phyloP scores from a whole-genome alignment of 2,888 invertebrate species.

The Scrobipalpa atriplicella region DNA sequence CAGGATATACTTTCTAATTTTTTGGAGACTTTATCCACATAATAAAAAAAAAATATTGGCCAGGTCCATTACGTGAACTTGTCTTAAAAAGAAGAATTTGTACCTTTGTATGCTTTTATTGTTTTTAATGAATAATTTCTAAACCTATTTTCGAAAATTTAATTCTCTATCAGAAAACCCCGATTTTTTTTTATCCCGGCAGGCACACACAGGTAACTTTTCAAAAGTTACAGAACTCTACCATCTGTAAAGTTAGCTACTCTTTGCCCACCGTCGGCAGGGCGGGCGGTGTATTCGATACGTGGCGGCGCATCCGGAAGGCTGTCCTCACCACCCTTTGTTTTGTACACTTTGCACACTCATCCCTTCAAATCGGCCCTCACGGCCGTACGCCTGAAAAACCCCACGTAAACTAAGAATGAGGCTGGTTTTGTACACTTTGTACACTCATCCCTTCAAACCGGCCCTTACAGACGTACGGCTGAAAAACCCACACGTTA shows the following conservation, averaged over 20 bases:
- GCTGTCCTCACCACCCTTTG: constrained; percentile 24
- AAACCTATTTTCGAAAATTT: too few species aligned
- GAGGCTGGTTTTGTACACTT: constrained; percentile 12
- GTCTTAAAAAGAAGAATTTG: too few species aligned
- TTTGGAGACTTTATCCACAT: too few species aligned
- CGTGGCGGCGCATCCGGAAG: constrained; percentile 31
- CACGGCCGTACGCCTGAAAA: background rate
- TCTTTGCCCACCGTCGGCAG: constrained; percentile 24
- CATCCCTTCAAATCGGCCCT: constrained; percentile 17
- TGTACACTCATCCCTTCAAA: constrained; percentile 6
- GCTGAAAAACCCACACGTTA: constrained; percentile 7
- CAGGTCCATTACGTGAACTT: too few species aligned
- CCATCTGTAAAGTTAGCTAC: background rate
- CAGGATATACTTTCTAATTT: too few species aligned
- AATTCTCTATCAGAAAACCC: too few species aligned
- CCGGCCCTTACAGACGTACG: background rate
- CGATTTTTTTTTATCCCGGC: too few species aligned
- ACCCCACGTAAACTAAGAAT: background rate
- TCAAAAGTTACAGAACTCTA: background rate
- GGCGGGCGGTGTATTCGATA: constrained; percentile 32
- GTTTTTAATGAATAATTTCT: too few species aligned
- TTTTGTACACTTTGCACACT: constrained; percentile 18
- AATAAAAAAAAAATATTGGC: too few species aligned
- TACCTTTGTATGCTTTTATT: too few species aligned
- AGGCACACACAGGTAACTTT: too few species aligned